A percentile compares a stretch with the other conserved stretches of the same genome.
phyloP scores from a whole-genome alignment of 2,797 vertebrate species.

The Falco novaeseelandiae region DNA sequence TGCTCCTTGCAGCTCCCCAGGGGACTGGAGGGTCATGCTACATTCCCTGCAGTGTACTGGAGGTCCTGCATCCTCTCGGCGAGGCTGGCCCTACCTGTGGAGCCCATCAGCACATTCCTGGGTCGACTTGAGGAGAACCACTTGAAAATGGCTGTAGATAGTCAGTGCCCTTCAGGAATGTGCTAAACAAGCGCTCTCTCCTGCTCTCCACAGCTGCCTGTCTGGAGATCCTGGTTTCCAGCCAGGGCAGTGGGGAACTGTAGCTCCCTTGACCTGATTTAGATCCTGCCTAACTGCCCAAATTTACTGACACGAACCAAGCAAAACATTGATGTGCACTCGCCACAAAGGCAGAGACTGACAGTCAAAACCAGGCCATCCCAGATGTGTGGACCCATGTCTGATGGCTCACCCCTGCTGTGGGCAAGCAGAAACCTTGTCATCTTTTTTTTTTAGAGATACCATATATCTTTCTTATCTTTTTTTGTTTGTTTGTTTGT shows the following conservation, averaged over 20 bases:
- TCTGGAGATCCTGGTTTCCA: slow-evolving; percentile 21
- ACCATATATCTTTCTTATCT: neutral
- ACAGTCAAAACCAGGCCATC: neutral
- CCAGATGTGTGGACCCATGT: neutral
- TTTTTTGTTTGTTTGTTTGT: too few species aligned
- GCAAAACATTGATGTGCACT: neutral
- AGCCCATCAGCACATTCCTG: slow-evolving; percentile 61
- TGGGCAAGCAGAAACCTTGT: neutral
- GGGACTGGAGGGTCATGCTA: neutral
- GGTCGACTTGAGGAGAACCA: slow-evolving; percentile 20
- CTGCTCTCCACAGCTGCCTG: slow-evolving; percentile 13
- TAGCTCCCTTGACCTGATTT: slow-evolving; percentile 28
- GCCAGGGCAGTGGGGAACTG: slow-evolving; percentile 7
- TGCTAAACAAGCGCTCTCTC: slow-evolving; percentile 45
- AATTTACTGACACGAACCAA: neutral
- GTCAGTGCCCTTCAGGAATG: slow-evolving; percentile 50
- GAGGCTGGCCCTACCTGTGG: neutral
- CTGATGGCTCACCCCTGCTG: neutral
- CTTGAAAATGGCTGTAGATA: slow-evolving; percentile 47
- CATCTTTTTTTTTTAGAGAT: neutral
- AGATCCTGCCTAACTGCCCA: neutral
- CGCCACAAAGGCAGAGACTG: neutral
- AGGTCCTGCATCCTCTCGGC: neutral
- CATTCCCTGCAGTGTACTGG: neutral
- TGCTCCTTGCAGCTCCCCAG: neutral